Evolutionary conservation across 2,113 vertebrate genomes (phyloP), one percentile per base, ranked within the genome.

Genomic region (Eolophus roseicapilla): DNA sequence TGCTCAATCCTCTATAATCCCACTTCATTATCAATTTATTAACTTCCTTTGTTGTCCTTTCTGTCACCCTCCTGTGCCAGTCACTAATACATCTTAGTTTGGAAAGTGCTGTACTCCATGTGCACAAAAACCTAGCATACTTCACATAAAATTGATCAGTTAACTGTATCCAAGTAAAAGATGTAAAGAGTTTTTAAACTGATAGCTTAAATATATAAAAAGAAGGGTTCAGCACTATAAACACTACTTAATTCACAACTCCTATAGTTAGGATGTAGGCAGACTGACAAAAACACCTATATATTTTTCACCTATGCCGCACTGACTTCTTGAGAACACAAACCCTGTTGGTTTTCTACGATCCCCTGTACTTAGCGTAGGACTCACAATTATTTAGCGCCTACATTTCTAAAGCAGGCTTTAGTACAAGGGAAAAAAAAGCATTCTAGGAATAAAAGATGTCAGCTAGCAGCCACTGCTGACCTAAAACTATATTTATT

Each of bases 21-120:
- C n/a, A 59, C 81, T 92, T 94, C 80, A 96, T 94, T 89, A 94
- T 82, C 86, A 82, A 94, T 94, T 96, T 95, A 92, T 97, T 96
- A 97, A 74, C 77, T 93, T 90, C 49, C 78, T 94, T 92, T 86
- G 80, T 92, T 90, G 84, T 90, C 75, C 90, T 78, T 88, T 93
- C 73, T 46, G 83, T 91, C 93, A 91, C 47, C 15, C 80, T 94
- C 35, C 88, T 69, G 77, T 69, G 44, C 59, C 59, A 88, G 76
- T 82, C 55, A 47, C 65, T 70, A 57, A 89, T 17, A 79, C 11
- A 76, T 57, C 65, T 82, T 64, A 73, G 43, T 87, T 49, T 87
- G n/a, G 57, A 69, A 86, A 93, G 69, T 1, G 1, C 20, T 88
- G 47, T 64, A n/a, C 47, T 82, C 57, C 39, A 17, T 2, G 11